Conservation (phyloP, 2,797 vertebrate species). For the Mionectes olivaceus region DNA sequence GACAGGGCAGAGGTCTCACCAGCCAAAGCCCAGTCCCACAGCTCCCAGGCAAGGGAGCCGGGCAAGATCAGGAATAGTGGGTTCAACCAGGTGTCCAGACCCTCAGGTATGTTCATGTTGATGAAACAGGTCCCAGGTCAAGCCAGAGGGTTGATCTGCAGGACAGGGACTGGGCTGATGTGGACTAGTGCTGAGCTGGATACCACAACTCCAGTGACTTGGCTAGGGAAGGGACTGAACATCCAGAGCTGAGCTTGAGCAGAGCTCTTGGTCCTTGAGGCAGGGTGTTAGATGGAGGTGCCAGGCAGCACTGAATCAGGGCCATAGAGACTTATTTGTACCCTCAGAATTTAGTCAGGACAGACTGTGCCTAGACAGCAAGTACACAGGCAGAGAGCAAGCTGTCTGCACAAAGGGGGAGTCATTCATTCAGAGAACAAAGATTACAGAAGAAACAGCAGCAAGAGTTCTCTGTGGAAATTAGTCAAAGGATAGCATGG, state of each 20-base stretch:
- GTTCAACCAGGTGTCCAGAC: background rate
- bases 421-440: background rate
- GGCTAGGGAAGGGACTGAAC: background rate
- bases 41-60: background rate
- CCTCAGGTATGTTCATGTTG: background rate
- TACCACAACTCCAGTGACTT: background rate
- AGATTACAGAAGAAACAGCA: background rate
- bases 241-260: background rate
- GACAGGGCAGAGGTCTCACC: background rate
- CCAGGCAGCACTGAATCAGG: background rate
- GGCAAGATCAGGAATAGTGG: background rate
- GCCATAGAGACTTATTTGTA: background rate
- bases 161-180: too few relatives aligned
- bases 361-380: background rate
- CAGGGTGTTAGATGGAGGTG: background rate
- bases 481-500: background rate
- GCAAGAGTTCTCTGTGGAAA: background rate
- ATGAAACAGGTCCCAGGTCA: background rate
- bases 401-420: background rate
- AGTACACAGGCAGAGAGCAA: background rate
- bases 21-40: background rate
- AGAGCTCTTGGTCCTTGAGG: background rate
- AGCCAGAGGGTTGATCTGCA: background rate
- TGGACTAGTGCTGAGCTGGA: background rate
- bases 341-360: background rate